phyloP scores from a whole-genome alignment of 2,113 vertebrate genomes.

The Chunga burmeisteri region DNA sequence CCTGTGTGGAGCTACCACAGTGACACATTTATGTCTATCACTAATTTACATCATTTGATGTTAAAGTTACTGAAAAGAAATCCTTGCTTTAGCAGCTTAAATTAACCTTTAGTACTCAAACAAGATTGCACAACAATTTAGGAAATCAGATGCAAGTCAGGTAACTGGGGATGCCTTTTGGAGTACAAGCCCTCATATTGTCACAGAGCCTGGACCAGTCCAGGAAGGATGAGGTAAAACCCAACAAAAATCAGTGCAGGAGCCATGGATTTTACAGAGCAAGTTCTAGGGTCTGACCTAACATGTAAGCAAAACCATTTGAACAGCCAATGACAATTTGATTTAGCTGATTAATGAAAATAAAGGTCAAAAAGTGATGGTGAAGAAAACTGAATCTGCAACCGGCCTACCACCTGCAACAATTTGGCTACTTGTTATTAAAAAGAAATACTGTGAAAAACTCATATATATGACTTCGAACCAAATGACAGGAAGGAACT shows the following conservation, averaged over 20 bases:
- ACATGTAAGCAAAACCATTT: background rate
- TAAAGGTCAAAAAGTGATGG: background rate
- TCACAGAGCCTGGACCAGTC: background rate
- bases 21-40: background rate
- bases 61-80: background rate
- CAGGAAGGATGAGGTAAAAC: background rate
- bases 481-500: background rate
- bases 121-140: fast-evolving
- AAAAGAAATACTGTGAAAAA: background rate
- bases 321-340: background rate
- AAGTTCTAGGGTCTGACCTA: background rate
- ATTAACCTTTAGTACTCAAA: background rate
- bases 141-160: background rate
- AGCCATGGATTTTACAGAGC: background rate
- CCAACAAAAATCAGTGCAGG: background rate
- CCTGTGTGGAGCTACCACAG: background rate
- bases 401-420: background rate
- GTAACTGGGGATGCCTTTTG: background rate
- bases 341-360: background rate
- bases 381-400: background rate
- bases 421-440: background rate
- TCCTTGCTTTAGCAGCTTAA: background rate
- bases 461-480: background rate
- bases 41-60: background rate
- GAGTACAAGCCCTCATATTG: fast-evolving